A percentile compares a stretch with the other conserved stretches of the same genome.
Evolutionary conservation across 2,113 vertebrate genomes (phyloP).

Genomic region (Ardeotis arabs): DNA sequence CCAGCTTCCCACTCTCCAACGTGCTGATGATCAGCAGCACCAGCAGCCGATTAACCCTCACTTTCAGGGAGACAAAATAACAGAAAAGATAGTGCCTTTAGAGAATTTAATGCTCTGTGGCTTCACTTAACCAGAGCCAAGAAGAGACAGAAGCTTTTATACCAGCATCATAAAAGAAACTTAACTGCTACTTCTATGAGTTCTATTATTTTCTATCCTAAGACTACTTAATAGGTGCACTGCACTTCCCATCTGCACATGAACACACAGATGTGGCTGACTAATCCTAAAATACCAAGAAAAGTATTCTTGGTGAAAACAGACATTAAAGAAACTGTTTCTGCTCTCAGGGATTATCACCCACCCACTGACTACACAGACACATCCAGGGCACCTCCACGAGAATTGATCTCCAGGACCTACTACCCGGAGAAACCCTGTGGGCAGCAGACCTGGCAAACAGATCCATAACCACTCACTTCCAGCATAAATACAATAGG

Average conservation of each 20-base stretch:
- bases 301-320: constrained; percentile 36
- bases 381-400: background rate
- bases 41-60: background rate
- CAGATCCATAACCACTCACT: background rate
- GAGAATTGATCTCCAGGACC: background rate
- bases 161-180: background rate
- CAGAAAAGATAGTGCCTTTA: background rate
- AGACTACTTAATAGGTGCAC: background rate
- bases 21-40: background rate
- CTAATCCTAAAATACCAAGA: constrained; percentile 36
- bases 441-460: background rate
- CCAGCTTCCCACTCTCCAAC: background rate
- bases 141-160: background rate
- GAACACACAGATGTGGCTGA: constrained; percentile 3
- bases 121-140: background rate
- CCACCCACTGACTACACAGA: background rate
- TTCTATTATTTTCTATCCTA: background rate
- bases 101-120: background rate
- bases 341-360: background rate
- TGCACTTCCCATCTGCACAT: background rate
- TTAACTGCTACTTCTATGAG: constrained; percentile 3
- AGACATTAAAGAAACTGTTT: constrained; percentile 4
- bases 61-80: background rate
- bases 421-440: background rate
- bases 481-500: fast-evolving